phyloP scores from a whole-genome alignment of 2,797 vertebrate species.

The Eulemur albifrons region DNA sequence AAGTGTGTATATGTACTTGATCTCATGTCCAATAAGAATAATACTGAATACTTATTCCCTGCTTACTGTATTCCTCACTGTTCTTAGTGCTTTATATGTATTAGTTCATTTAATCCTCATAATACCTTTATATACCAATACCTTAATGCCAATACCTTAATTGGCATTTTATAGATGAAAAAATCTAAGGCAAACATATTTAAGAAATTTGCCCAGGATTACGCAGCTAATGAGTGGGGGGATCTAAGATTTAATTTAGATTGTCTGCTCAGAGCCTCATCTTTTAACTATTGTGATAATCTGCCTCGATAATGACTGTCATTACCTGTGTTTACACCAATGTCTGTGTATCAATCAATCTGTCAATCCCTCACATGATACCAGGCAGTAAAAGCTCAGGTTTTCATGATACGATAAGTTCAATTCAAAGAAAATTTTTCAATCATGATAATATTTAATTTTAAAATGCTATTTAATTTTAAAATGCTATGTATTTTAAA shows the following conservation, averaged over 20 bases:
- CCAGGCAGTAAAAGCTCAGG: background rate
- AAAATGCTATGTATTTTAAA: background rate
- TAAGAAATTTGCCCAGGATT: background rate
- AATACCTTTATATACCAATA: background rate
- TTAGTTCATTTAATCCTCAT: background rate
- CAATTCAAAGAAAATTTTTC: background rate
- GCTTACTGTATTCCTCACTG: background rate
- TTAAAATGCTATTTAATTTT: background rate
- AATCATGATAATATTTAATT: background rate
- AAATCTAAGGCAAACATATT: background rate
- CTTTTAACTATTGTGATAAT: background rate
- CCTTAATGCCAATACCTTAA: no score
- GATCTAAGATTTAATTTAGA: background rate
- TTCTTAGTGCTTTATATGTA: background rate
- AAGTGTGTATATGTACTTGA: background rate
- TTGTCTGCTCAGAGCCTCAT: background rate
- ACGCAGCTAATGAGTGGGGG: background rate
- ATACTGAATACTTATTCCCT: background rate
- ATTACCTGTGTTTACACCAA: background rate
- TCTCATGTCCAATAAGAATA: background rate
- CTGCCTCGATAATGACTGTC: background rate
- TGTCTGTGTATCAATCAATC: background rate
- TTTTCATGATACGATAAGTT: background rate
- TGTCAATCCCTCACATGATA: background rate
- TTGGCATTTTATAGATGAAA: background rate